Percentiles rank a stretch among this genome's conserved stretches.
Conservation (phyloP, 2,888 invertebrate genomes). For the Allygus modestus region DNA sequence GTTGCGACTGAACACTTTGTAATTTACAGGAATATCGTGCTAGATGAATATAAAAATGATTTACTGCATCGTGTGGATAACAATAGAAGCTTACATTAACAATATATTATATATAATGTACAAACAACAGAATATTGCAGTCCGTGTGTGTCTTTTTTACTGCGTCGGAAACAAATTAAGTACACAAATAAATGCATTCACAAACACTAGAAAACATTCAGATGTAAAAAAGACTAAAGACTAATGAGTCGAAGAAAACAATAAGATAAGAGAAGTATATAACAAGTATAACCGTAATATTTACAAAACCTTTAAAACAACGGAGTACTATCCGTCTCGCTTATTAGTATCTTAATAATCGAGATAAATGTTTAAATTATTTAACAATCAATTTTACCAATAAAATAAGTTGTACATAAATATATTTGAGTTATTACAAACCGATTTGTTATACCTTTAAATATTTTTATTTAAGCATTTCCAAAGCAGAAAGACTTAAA, state of each 20-base stretch:
- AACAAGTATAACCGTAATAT: constrained; percentile 30
- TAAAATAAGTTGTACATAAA: constrained; percentile 30
- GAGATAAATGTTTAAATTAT: constrained; percentile 19
- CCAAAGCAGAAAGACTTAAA: constrained; percentile 37
- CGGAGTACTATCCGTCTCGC: constrained; percentile 7
- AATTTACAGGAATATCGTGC: constrained; percentile 43
- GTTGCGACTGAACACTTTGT: constrained; percentile 43
- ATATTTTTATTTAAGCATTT: constrained; percentile 23
- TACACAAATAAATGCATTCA: constrained; percentile 43
- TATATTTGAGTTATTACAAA: neutral
- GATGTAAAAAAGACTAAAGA: constrained; percentile 32
- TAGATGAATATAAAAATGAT: constrained; percentile 54
- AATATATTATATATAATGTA: constrained; percentile 56
- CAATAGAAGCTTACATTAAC: constrained; percentile 58
- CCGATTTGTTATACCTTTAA: constrained; percentile 10
- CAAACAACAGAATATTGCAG: constrained; percentile 44
- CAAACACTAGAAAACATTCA: constrained; percentile 45
- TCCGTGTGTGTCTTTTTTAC: constrained; percentile 34
- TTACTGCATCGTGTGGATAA: constrained; percentile 37
- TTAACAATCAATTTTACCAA: constrained; percentile 11
- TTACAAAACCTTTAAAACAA: constrained; percentile 12
- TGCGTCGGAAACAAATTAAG: constrained; percentile 34
- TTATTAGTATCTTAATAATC: neutral
- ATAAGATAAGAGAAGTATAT: constrained; percentile 31
- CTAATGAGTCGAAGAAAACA: constrained; percentile 9